phyloP scores from a whole-genome alignment of 2,797 vertebrate species.

The Argya squamiceps region DNA sequence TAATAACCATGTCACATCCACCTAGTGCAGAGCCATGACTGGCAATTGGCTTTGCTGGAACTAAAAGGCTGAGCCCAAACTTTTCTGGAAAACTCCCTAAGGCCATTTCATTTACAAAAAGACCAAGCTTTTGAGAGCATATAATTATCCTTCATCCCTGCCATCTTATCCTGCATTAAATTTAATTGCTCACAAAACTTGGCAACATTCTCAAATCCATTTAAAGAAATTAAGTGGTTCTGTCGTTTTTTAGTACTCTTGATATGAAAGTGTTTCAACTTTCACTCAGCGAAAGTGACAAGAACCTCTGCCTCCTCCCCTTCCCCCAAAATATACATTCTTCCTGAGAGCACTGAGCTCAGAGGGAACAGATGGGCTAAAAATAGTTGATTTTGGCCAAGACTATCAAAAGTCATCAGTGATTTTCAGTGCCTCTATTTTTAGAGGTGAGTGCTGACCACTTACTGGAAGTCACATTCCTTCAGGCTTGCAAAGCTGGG shows the following conservation, averaged over 20 bases:
- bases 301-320: slow-evolving; percentile 15
- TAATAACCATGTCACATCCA: not conserved
- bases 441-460: slow-evolving; percentile 47
- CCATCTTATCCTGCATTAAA: slow-evolving; percentile 60
- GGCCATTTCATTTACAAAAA: slow-evolving; percentile 68
- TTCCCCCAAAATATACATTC: slow-evolving; percentile 31
- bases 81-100: slow-evolving; percentile 50
- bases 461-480: slow-evolving; percentile 39
- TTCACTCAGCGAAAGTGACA: not conserved
- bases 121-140: slow-evolving; percentile 54
- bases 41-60: slow-evolving; percentile 9
- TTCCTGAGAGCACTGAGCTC: slow-evolving; percentile 44
- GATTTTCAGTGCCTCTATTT: slow-evolving; percentile 60
- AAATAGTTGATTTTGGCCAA: slow-evolving; percentile 53
- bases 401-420: slow-evolving; percentile 27
- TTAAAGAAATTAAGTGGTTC: slow-evolving; percentile 71
- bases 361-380: slow-evolving; percentile 44
- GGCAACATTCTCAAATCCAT: slow-evolving; percentile 31
- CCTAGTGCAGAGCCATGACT: not conserved
- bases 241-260: slow-evolving; percentile 54
- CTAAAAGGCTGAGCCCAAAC: slow-evolving; percentile 36
- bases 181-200: slow-evolving; percentile 67
- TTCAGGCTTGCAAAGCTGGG: not conserved
- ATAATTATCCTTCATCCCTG: slow-evolving; percentile 65
- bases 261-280: slow-evolving; percentile 58